These are phyloP conservation scores for Drosophila insularis DNA, from an alignment of 1,140 invertebrate genomes.

Conservation along the genomic window DNA sequence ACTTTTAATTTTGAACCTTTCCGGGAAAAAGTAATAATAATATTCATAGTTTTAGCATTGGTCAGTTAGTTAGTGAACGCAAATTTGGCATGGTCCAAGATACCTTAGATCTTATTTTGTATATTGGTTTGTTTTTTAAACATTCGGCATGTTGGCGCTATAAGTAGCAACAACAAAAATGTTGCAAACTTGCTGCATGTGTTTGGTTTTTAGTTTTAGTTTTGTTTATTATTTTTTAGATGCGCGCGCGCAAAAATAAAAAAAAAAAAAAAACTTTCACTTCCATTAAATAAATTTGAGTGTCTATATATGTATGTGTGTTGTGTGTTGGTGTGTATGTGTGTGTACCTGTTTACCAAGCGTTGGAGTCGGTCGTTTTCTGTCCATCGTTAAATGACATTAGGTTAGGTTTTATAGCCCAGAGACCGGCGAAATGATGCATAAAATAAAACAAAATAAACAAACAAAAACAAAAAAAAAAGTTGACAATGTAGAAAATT, in stretches of 20 bases:
- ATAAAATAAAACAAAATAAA: slow-evolving; percentile 31
- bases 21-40: no score
- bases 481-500: slow-evolving; percentile 70
- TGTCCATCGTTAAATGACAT: slow-evolving; percentile 71
- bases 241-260: slow-evolving; percentile 39
- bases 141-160: slow-evolving; percentile 66
- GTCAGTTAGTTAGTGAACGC: background rate
- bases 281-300: slow-evolving; percentile 67
- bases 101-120: background rate
- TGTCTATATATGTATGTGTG: slow-evolving; percentile 42
- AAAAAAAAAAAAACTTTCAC: slow-evolving; percentile 72
- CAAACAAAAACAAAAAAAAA: background rate
- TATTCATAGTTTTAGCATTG: no score
- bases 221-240: slow-evolving; percentile 42
- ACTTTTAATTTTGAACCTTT: no score
- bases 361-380: slow-evolving; percentile 18
- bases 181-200: slow-evolving; percentile 47
- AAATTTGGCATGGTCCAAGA: background rate
- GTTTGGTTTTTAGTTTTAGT: slow-evolving; percentile 43
- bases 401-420: slow-evolving; percentile 74
- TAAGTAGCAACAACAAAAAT: slow-evolving; percentile 16
- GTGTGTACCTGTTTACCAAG: slow-evolving; percentile 51
- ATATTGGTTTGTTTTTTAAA: slow-evolving; percentile 48
- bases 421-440: slow-evolving; percentile 66
- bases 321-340: slow-evolving; percentile 29